Conservation (phyloP, 2,797 vertebrate species). For the Prionace glauca region DNA sequence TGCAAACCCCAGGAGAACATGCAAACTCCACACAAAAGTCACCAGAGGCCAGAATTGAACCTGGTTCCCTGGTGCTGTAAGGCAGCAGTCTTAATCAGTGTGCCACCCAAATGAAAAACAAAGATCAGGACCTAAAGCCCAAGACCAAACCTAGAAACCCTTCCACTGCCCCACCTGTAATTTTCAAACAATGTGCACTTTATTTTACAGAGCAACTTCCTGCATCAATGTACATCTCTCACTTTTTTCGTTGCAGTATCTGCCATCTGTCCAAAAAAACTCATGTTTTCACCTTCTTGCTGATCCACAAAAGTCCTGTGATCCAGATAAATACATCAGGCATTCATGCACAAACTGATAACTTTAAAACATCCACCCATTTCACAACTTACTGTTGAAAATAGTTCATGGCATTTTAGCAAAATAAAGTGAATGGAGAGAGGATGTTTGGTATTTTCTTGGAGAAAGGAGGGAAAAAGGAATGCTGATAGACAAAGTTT, state of each 20-base stretch:
- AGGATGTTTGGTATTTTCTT: background rate
- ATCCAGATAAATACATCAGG: background rate
- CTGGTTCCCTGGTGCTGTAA: no score
- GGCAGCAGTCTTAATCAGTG: no score
- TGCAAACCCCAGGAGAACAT: no score
- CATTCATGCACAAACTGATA: background rate
- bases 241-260: background rate
- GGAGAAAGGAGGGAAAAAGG: background rate
- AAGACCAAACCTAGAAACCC: background rate
- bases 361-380: background rate
- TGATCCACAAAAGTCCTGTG: background rate
- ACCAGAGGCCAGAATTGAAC: no score
- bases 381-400: background rate
- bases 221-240: background rate
- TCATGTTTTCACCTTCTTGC: background rate
- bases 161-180: background rate
- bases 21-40: no score
- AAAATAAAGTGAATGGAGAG: background rate
- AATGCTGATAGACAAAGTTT: background rate
- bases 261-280: background rate
- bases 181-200: background rate
- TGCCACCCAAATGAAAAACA: background rate
- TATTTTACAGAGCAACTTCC: background rate
- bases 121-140: background rate
- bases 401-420: background rate